phyloP scores from a whole-genome alignment of 2,888 invertebrate genomes.

The Sepiola atlantica region DNA sequence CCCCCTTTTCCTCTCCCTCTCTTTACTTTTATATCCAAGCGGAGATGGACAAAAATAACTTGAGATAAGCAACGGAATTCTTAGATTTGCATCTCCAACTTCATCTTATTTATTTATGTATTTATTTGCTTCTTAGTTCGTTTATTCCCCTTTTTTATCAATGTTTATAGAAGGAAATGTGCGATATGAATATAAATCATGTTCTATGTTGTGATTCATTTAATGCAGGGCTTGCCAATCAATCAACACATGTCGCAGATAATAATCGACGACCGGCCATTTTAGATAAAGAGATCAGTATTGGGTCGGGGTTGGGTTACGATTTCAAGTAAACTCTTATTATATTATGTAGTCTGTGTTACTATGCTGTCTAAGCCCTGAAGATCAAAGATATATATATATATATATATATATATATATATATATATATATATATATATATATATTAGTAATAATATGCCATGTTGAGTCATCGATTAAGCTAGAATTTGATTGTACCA shows the following conservation, averaged over 20 bases:
- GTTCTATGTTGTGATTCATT: background rate
- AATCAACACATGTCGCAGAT: background rate
- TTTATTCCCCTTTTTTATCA: background rate
- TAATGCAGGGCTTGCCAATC: background rate
- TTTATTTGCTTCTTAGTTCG: background rate
- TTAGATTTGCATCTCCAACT: background rate
- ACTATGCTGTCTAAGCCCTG: too few relatives aligned
- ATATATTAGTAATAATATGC: too few relatives aligned
- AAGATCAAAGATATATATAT: too few relatives aligned
- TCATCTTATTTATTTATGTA: background rate
- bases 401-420: too few relatives aligned
- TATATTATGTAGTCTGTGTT: too few relatives aligned
- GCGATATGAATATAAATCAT: background rate
- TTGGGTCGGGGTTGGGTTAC: too few relatives aligned
- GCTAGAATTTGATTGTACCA: too few relatives aligned
- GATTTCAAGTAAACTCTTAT: too few relatives aligned
- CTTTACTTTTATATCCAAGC: background rate
- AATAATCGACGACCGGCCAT: background rate
- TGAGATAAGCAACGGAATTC: background rate
- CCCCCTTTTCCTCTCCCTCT: background rate
- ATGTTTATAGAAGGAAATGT: background rate
- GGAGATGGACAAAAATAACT: background rate
- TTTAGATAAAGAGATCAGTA: background rate
- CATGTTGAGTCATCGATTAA: too few relatives aligned
- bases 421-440: too few relatives aligned